Percentiles rank a stretch among this genome's conserved stretches.
Conservation (phyloP, 23 tunicate species). For the Halocynthia roretzi region DNA sequence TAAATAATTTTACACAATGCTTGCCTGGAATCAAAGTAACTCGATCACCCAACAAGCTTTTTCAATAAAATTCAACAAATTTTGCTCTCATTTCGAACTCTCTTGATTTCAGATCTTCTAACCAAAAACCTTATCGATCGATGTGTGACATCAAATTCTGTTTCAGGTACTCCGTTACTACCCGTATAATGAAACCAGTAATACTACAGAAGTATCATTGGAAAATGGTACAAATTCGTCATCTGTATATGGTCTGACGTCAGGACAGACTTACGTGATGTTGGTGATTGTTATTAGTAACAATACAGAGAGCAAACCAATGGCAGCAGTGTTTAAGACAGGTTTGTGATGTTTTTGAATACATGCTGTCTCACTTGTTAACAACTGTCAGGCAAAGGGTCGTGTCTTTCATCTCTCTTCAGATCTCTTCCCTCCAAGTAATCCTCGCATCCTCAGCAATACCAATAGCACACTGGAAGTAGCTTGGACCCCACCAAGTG, state of each 20-base stretch:
- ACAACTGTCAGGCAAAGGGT: slow-evolving; percentile 1
- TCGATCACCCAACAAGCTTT: too few relatives aligned
- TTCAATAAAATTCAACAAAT: too few relatives aligned
- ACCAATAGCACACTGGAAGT: slow-evolving; percentile 1
- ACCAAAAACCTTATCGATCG: too few relatives aligned
- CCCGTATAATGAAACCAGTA: too few relatives aligned
- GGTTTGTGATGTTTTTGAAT: slow-evolving; percentile 5
- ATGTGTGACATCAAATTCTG: too few relatives aligned
- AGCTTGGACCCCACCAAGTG: slow-evolving; percentile 24
- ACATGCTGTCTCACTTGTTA: neutral
- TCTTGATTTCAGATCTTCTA: too few relatives aligned
- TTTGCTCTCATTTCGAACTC: too few relatives aligned
- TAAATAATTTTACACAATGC: too few relatives aligned
- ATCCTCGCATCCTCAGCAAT: neutral
- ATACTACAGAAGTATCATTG: too few relatives aligned
- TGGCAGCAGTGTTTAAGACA: neutral
- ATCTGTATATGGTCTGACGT: slow-evolving; percentile 1
- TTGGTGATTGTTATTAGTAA: slow-evolving; percentile 20
- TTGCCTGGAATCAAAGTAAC: too few relatives aligned
- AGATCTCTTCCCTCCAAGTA: slow-evolving; percentile 11
- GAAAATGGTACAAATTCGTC: too few relatives aligned
- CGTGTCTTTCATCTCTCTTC: neutral
- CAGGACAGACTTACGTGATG: slow-evolving; percentile 23
- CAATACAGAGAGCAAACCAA: slow-evolving; percentile 3
- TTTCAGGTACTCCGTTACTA: too few relatives aligned